These are phyloP conservation scores for Mamestra configurata DNA, from an alignment of 1,140 invertebrate genomes.

Conservation along the genomic window DNA sequence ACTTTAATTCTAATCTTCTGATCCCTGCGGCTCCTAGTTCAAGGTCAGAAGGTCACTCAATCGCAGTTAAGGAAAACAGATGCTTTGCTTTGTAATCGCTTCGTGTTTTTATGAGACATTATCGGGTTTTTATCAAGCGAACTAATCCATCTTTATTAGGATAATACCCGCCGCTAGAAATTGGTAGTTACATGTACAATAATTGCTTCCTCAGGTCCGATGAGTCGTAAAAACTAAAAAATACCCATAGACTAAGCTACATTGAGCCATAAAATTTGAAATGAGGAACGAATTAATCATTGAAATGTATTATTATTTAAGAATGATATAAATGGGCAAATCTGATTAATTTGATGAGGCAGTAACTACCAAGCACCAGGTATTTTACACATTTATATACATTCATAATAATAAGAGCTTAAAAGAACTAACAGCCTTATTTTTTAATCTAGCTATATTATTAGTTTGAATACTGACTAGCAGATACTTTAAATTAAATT, in stretches of 20 bases:
- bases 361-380: neutral
- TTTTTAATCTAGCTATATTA: no score
- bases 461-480: no score
- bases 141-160: neutral
- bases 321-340: no score
- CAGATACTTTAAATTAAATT: no score
- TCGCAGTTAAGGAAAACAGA: neutral
- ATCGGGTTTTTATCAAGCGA: neutral
- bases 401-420: no score
- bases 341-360: neutral
- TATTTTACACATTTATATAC: no score
- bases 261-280: neutral
- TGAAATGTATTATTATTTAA: no score
- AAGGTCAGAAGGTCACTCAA: neutral
- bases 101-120: neutral
- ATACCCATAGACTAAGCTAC: neutral
- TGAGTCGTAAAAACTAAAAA: slow-evolving; percentile 5
- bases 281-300: neutral
- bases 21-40: no score
- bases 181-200: neutral
- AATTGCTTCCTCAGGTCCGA: neutral
- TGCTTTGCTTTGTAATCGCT: neutral
- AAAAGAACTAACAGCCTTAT: no score
- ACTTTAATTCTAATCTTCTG: no score
- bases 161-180: neutral